Evolutionary conservation across 2,113 vertebrate genomes (phyloP).

Genomic region (Pelodiscus sinensis): DNA sequence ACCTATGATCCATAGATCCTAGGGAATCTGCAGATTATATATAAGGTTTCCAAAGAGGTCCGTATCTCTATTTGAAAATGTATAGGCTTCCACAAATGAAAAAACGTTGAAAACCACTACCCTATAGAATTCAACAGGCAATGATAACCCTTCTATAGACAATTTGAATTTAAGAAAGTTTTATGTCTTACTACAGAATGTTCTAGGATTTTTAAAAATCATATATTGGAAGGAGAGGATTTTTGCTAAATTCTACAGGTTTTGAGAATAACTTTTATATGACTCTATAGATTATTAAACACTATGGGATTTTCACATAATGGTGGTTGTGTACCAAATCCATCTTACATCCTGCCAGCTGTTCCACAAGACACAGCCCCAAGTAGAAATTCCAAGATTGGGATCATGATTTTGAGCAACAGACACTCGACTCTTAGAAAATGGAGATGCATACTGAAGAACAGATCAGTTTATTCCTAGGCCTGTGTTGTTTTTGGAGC

Average conservation of each 20-base stretch:
- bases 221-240: constrained; percentile 11
- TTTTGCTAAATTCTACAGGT: background rate
- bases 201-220: background rate
- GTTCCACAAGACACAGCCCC: background rate
- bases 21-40: too few species aligned
- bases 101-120: too few species aligned
- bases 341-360: background rate
- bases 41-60: too few species aligned
- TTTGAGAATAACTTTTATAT: background rate
- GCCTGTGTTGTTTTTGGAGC: background rate
- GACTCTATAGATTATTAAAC: background rate
- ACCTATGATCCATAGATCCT: too few species aligned
- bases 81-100: too few species aligned
- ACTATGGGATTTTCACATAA: background rate
- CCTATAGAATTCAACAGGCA: background rate
- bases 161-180: background rate
- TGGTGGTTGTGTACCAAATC: constrained; percentile 10
- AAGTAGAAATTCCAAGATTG: constrained; percentile 18
- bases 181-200: background rate
- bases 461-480: background rate
- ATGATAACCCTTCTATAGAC: background rate
- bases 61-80: too few species aligned
- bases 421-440: background rate
- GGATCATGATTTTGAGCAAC: constrained; percentile 17
- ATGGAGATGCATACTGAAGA: background rate